A percentile compares a stretch with the other conserved stretches of the same genome.
Conservation (phyloP, 2,888 invertebrate species). For the Quadroppia sp. region DNA sequence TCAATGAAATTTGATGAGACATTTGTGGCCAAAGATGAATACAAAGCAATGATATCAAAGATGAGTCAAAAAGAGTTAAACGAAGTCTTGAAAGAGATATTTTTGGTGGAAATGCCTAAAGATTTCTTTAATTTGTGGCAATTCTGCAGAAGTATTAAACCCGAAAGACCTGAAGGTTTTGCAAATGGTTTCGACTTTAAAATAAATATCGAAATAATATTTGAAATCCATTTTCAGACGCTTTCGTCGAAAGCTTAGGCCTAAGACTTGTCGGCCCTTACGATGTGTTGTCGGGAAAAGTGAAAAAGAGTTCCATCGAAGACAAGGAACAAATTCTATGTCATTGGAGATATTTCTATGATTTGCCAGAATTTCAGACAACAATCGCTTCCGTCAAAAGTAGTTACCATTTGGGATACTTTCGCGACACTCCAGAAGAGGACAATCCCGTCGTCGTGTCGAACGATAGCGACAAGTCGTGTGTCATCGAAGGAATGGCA, state of each 20-base stretch:
- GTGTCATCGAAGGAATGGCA: conserved; percentile 66
- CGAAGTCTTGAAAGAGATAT: conserved; percentile 65
- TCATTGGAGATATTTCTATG: conserved; percentile 87
- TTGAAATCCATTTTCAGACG: conserved; percentile 54
- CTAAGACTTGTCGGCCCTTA: conserved; percentile 78
- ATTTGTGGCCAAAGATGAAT: conserved; percentile 19
- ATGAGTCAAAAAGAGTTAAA: conserved; percentile 56
- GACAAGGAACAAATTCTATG: conserved; percentile 59
- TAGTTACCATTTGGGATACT: conserved; percentile 44
- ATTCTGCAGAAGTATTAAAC: conserved; percentile 62
- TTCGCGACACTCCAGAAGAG: conserved; percentile 67
- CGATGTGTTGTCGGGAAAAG: conserved; percentile 64
- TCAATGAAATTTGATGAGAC: neutral
- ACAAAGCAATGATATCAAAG: conserved; percentile 18
- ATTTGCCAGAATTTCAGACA: conserved; percentile 86
- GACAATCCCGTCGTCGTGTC: conserved; percentile 71
- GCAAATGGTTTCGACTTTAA: conserved; percentile 17
- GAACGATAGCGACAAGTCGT: conserved; percentile 66
- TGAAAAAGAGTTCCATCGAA: conserved; percentile 50
- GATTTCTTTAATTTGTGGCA: conserved; percentile 83
- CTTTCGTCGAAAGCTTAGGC: conserved; percentile 62
- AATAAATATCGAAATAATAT: neutral
- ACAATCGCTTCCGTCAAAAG: conserved; percentile 46
- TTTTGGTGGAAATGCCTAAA: conserved; percentile 78
- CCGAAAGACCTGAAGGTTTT: conserved; percentile 58